These are phyloP conservation scores for Folsomia manolachei DNA, from an alignment of 2,888 invertebrate species.

Conservation along the genomic window DNA sequence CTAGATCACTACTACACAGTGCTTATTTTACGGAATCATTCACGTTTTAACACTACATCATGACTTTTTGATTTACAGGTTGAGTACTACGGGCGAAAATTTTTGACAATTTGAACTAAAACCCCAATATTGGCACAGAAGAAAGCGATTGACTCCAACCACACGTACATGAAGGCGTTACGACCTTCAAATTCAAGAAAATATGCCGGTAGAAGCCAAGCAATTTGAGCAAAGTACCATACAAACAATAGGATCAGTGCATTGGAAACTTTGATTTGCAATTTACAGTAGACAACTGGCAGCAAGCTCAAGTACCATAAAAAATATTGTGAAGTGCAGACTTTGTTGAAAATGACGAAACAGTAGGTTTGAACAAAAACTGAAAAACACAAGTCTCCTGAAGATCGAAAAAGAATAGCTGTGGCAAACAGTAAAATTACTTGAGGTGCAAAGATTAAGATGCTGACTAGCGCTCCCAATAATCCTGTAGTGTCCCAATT, in stretches of 20 bases:
- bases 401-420: constrained; percentile 65
- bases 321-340: constrained; percentile 95
- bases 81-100: constrained; percentile 53
- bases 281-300: constrained; percentile 73
- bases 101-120: constrained; percentile 60
- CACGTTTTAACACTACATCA: too few species aligned
- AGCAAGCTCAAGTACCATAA: constrained; percentile 91
- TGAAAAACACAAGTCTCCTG: constrained; percentile 73
- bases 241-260: constrained; percentile 58
- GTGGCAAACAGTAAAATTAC: constrained; percentile 64
- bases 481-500: constrained; percentile 60
- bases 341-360: constrained; percentile 90
- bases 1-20: neutral
- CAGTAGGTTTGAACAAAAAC: constrained; percentile 79
- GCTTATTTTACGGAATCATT: too few species aligned
- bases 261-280: constrained; percentile 59
- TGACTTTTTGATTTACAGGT: too few species aligned
- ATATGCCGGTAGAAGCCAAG: constrained; percentile 90
- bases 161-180: constrained; percentile 79
- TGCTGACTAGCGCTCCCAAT: constrained; percentile 59
- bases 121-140: constrained; percentile 76
- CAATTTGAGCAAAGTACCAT: constrained; percentile 67
- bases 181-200: constrained; percentile 81
- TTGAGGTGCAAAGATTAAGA: constrained; percentile 67
- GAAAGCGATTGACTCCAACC: constrained; percentile 79